Percentiles rank a stretch among this genome's conserved stretches.
phyloP scores from a whole-genome alignment of 2,888 invertebrate species.

The Caenorhabditis sp. region DNA sequence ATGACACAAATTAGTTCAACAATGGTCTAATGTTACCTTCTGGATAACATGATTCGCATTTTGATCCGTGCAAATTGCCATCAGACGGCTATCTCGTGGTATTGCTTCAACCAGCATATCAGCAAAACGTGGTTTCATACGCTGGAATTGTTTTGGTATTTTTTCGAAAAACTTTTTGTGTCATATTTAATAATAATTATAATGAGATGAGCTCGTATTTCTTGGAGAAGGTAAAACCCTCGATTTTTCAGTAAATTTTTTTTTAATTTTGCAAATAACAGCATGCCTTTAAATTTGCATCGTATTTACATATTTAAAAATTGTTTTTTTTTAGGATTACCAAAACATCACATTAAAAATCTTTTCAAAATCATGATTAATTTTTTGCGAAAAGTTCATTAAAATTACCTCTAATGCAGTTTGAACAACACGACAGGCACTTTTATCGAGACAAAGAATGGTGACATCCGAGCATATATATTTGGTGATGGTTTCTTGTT shows the following conservation, averaged over 20 bases:
- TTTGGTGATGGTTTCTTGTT: slow-evolving; percentile 31
- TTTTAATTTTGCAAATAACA: no score
- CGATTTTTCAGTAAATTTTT: no score
- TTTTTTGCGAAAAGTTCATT: neutral
- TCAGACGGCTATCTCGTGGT: slow-evolving; percentile 7
- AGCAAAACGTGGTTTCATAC: slow-evolving; percentile 11
- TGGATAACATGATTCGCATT: slow-evolving; percentile 62
- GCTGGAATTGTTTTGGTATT: no score
- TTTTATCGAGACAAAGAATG: slow-evolving; percentile 51
- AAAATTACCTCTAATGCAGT: slow-evolving; percentile 44
- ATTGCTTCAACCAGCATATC: slow-evolving; percentile 6
- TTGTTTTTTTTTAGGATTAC: no score
- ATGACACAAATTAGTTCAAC: neutral
- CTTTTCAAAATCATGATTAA: no score
- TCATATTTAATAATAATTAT: no score
- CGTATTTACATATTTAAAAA: no score
- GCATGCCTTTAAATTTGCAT: no score
- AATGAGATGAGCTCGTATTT: no score
- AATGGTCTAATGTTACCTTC: slow-evolving; percentile 12
- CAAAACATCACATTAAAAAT: no score
- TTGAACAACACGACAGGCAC: slow-evolving; percentile 63
- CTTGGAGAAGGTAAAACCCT: no score
- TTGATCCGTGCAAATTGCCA: slow-evolving; percentile 50
- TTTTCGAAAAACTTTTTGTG: no score
- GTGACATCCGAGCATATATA: slow-evolving; percentile 24